phyloP scores from a whole-genome alignment of 2,888 invertebrate species.

The Pyrrhia umbra region DNA sequence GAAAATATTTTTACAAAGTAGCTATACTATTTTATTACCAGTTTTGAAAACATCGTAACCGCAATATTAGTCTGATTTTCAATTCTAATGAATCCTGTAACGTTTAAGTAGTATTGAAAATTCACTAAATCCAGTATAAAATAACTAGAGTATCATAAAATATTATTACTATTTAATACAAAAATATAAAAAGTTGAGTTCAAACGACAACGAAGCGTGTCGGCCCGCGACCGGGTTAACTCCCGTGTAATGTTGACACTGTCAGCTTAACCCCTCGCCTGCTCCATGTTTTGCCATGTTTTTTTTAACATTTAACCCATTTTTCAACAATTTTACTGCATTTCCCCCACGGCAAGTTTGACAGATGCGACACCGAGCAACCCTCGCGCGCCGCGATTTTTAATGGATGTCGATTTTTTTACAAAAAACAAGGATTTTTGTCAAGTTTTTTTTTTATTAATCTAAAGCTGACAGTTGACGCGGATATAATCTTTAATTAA shows the following conservation, averaged over 20 bases:
- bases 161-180: constrained; percentile 15
- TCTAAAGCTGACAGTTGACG: constrained; percentile 90
- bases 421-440: constrained; percentile 77
- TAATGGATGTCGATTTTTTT: constrained; percentile 85
- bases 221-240: constrained; percentile 76
- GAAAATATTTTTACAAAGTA: too few relatives aligned
- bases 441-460: constrained; percentile 78
- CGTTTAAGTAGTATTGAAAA: neutral
- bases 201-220: constrained; percentile 68
- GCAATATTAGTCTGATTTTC: neutral
- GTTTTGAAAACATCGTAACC: neutral
- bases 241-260: constrained; percentile 70
- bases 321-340: constrained; percentile 86
- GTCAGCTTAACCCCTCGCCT: constrained; percentile 75
- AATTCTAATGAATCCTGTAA: too few relatives aligned
- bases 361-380: constrained; percentile 83
- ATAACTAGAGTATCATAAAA: neutral
- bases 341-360: constrained; percentile 79
- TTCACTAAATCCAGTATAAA: neutral
- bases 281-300: constrained; percentile 79
- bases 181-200: constrained; percentile 49
- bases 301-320: constrained; percentile 88
- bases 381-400: constrained; percentile 81
- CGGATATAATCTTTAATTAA: constrained; percentile 90
- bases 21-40: too few relatives aligned